Conservation (phyloP, 1,140 invertebrate genomes). For the Drosophila grimshawi region DNA sequence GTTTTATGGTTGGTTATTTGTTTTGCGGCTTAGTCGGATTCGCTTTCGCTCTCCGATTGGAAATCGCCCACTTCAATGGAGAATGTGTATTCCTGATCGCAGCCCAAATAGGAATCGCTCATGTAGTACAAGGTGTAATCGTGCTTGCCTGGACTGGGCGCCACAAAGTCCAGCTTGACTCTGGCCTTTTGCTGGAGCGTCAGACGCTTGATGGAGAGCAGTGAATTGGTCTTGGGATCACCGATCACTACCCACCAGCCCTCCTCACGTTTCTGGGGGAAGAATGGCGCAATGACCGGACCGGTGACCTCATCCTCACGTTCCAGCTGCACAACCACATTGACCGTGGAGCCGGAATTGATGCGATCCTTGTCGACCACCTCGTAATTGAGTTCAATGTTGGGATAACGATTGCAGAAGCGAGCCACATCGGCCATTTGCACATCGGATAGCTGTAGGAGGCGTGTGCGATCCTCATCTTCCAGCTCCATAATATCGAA, state of each 20-base stretch:
- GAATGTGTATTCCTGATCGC: slow-evolving; percentile 98
- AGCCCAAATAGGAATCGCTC: slow-evolving; percentile 99
- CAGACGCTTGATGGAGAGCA: slow-evolving; percentile 98
- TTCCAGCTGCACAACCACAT: slow-evolving; percentile 96
- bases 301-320: slow-evolving; percentile 98
- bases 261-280: slow-evolving; percentile 99
- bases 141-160: slow-evolving; percentile 93
- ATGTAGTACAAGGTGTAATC: slow-evolving; percentile 99
- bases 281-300: slow-evolving; percentile 98
- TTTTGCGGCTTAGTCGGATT: slow-evolving; percentile 85
- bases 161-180: slow-evolving; percentile 97
- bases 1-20: neutral
- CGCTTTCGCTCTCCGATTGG: slow-evolving; percentile 87
- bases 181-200: slow-evolving; percentile 97
- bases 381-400: slow-evolving; percentile 98
- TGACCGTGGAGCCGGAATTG: slow-evolving; percentile 92
- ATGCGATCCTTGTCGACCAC: slow-evolving; percentile 93
- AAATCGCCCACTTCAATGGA: slow-evolving; percentile 91
- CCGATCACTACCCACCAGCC: slow-evolving; percentile 99
- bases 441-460: slow-evolving; percentile 92
- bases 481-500: slow-evolving; percentile 99
- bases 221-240: slow-evolving; percentile 96
- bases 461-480: slow-evolving; percentile 94
- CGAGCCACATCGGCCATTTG: slow-evolving; percentile 99
- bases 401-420: slow-evolving; percentile 99